Base-by-base conservation (phyloP, 35 echinoderm and acorn worm species). In the Patiria miniata region DNA sequence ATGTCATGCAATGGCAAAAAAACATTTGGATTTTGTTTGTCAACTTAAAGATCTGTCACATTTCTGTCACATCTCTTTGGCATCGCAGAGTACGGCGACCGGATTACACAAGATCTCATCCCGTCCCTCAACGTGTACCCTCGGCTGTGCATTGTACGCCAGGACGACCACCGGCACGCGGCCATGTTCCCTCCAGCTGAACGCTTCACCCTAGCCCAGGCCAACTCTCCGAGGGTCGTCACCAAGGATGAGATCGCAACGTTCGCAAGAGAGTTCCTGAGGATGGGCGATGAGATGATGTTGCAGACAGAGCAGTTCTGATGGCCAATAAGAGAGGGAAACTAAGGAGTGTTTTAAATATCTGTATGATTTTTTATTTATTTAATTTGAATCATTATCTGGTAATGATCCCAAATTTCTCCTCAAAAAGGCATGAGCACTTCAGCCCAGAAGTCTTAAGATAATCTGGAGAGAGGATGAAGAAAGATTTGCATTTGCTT, bases 51-150 rank as follows among this genome's bases (percentile, higher is more conserved):
- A 47, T 12, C 12, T 47, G 42, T 47, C 42, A 47, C 42, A 47
- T 47, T 47, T 47, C n/a, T 47, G 42, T 47, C 12, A 6, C 12
- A 12, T 47, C 12, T 47, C 12, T 47, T 47, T 6, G 9, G 47
- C 30, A 34, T 51, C 78, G 1, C 81, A 97, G 95, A 94, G 77
- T 77, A 97, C 52, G 38, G 51, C 16, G 60, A 88, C 51, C 28
- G 79, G 26, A 89, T 98, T 29, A 89, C 89, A 17, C 88, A 88
- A 32, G 95, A 98, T 42, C 7, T 85, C n/a, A 68, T 94, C 5
- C 95, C 95, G 6, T 94, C 92, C 12, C 78, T 98, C 17, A 88
- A 91, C 40, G 92, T 98, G 52, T 98, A 98, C 82, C 95, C 95
- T 76, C 91, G 95, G 1, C 68, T 98, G 8, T 94, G 88, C 44